These are phyloP conservation scores for Scaeva pyrastri DNA, from an alignment of 2,888 invertebrate genomes.

Conservation along the genomic window DNA sequence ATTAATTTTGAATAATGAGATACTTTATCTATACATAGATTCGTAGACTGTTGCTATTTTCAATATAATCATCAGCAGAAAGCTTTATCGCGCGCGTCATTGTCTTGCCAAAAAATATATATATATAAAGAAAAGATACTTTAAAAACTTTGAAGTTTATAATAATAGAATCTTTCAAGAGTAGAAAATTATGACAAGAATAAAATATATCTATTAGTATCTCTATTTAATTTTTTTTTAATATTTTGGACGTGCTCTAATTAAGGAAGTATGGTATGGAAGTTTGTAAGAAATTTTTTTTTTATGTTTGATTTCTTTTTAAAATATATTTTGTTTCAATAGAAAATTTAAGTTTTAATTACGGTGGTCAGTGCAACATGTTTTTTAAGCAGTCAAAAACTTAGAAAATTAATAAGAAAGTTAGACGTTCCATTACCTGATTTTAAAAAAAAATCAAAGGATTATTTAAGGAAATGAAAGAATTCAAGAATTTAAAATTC, in stretches of 20 bases:
- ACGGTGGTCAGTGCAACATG: too few relatives aligned
- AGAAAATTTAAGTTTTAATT: too few relatives aligned
- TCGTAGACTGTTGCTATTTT: not conserved
- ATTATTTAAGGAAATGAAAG: too few relatives aligned
- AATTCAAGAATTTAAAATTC: too few relatives aligned
- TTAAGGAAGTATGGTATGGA: not conserved
- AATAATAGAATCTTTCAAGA: not conserved
- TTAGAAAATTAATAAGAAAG: too few relatives aligned
- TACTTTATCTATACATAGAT: not conserved
- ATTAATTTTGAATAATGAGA: conserved; percentile 41
- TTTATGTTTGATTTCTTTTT: not conserved
- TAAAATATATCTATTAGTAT: not conserved
- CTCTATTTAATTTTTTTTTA: not conserved
- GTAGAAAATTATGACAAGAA: conserved; percentile 12
- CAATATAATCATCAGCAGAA: not conserved
- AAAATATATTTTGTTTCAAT: too few relatives aligned
- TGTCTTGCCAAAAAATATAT: not conserved
- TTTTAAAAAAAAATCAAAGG: too few relatives aligned
- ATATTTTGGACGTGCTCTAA: not conserved
- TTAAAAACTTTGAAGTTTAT: not conserved
- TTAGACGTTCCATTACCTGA: too few relatives aligned
- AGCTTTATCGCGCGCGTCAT: not conserved
- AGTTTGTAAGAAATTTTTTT: not conserved
- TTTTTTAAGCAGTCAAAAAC: too few relatives aligned
- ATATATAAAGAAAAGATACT: too few relatives aligned